Evolutionary conservation across 2,888 invertebrate genomes (phyloP).

Genomic region (Tuberolachnus salignus): DNA sequence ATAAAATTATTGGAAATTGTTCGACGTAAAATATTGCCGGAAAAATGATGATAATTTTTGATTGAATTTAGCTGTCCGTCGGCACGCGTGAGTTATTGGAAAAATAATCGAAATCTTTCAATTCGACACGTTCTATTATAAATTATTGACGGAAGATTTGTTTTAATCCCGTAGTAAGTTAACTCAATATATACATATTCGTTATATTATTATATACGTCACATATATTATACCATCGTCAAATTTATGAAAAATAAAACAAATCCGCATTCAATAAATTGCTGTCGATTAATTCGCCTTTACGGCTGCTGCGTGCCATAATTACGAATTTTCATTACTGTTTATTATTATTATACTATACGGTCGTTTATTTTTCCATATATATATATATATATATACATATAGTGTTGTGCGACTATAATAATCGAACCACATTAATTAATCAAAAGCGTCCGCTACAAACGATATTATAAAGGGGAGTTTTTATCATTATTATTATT

Average conservation of each 20-base stretch:
- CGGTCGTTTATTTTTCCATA: no score
- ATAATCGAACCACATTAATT: constrained; percentile 26
- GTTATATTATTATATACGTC: no score
- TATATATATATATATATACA: neutral
- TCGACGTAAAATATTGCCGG: no score
- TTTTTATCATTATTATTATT: neutral
- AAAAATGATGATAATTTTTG: no score
- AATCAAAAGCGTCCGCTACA: constrained; percentile 26
- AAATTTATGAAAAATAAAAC: neutral
- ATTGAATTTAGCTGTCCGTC: no score
- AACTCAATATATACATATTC: no score
- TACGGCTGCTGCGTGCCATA: neutral
- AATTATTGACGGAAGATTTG: neutral
- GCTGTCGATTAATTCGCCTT: constrained; percentile 29
- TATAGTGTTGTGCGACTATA: neutral
- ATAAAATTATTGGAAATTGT: no score
- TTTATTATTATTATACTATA: neutral
- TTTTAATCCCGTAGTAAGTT: neutral
- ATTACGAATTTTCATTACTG: constrained; percentile 12
- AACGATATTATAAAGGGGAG: neutral
- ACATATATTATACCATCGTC: neutral
- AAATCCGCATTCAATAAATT: neutral
- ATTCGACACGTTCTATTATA: no score
- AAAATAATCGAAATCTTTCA: no score
- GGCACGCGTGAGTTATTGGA: no score